Conservation (phyloP, 2,797 vertebrate species). For the Margarornis squamiger region DNA sequence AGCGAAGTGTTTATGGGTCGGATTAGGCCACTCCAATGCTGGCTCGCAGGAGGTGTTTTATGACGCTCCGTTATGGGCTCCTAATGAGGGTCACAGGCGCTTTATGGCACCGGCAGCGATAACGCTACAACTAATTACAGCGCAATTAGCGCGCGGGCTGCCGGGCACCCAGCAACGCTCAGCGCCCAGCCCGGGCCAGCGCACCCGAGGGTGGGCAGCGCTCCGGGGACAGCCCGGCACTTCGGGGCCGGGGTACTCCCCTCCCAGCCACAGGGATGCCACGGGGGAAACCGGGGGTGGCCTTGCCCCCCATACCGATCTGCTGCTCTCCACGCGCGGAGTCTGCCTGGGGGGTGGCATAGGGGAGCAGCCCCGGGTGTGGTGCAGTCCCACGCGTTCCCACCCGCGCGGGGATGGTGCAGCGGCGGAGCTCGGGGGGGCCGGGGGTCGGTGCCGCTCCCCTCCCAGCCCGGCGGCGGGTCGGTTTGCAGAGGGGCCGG, state of each 20-base stretch:
- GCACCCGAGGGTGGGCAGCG: neutral
- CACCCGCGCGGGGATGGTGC: neutral
- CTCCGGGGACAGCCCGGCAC: neutral
- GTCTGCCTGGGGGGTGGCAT: neutral
- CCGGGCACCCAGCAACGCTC: neutral
- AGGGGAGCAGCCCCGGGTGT: neutral
- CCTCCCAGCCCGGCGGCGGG: neutral
- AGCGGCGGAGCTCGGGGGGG: too few relatives aligned
- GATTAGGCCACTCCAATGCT: slow-evolving; percentile 38
- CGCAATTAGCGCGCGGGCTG: slow-evolving; percentile 56
- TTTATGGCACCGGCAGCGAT: slow-evolving; percentile 70
- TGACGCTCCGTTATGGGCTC: slow-evolving; percentile 53
- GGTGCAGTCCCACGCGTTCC: neutral
- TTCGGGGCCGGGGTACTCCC: neutral
- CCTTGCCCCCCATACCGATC: neutral
- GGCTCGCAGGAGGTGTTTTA: slow-evolving; percentile 44
- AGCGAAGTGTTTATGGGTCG: slow-evolving; percentile 33
- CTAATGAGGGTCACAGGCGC: slow-evolving; percentile 72
- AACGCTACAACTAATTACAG: slow-evolving; percentile 68
- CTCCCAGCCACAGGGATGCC: neutral
- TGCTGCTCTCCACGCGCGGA: neutral
- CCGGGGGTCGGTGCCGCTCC: neutral
- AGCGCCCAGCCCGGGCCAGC: neutral
- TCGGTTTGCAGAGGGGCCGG: neutral
- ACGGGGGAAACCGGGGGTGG: accelerated